Base-by-base conservation (phyloP, 2,797 vertebrate genomes). In the Typhlichthys eigenmanni region DNA sequence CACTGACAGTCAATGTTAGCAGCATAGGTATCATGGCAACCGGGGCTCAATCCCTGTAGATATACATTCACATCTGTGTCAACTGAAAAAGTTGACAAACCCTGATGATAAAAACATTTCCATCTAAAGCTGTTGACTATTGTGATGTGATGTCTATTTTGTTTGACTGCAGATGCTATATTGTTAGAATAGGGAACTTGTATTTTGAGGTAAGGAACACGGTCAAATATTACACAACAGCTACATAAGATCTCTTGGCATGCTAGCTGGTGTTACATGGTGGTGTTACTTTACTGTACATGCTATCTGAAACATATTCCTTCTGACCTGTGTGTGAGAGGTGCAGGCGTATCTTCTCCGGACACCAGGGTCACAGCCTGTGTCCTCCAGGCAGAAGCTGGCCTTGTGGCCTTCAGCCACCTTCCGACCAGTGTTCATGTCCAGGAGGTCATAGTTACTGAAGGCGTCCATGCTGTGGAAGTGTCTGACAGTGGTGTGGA, bases 381-480 rank as follows among this genome's bases (percentile, higher is more conserved):
- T 95, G 81, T 95, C 94, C 79, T 95, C 94, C 65, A 95, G 82
- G 71, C 94, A 95, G 83, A 95, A 95, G 75, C 94, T 95, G 77
- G 94, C 94, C 72, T 95, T 95, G 84, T 95, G 94, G 24, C 94
- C 94, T 56, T 95, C 93, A 0, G 94, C 94, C 34, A 95, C 93
- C 60, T 93, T 95, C 0, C 47, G 80, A 24, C 91, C 90, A 0
- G 87, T 87, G 52, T 56, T 58, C 5, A 81, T n/a, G 5, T 95
- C 92, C 76, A 95, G 74, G 32, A 95, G 89, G 78, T 95, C 94
- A 5, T 95, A 95, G 74, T 93, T 89, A 71, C 94, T 95, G 80
- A 95, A 95, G 38, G 93, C 93, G 4, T 95, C 94, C 94, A 95
- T 95, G 82, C 94, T 95, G 89, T 95, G 94, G 81, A 91, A 95